Conservation (phyloP, 1,140 invertebrate species). For the Bactericera cockerelli region DNA sequence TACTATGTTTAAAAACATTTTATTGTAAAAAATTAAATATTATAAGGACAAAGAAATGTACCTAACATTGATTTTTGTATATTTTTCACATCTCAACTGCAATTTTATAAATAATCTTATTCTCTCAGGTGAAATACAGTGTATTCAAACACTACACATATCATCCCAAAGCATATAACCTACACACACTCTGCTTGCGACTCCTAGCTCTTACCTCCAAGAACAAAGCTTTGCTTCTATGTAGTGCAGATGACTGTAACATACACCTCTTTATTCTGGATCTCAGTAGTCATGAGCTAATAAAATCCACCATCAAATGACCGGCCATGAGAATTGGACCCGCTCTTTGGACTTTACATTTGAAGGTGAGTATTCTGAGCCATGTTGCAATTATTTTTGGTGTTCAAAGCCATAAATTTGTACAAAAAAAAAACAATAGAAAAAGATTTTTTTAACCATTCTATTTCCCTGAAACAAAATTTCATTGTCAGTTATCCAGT, state of each 20-base stretch:
- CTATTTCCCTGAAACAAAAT: no score
- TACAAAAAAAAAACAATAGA: no score
- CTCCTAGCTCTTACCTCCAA: conserved; percentile 30
- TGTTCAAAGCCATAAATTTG: no score
- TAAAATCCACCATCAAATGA: conserved; percentile 30
- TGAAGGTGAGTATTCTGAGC: conserved; percentile 39
- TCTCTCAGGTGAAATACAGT: conserved; percentile 31
- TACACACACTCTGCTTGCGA: conserved; percentile 35
- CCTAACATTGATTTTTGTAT: neutral
- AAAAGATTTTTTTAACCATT: no score
- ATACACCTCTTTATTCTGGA: conserved; percentile 42
- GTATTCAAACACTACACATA: conserved; percentile 38
- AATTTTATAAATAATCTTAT: neutral
- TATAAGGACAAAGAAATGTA: neutral
- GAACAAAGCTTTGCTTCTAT: conserved; percentile 40
- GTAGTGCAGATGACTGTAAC: conserved; percentile 54
- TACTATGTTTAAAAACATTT: no score
- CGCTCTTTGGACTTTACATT: conserved; percentile 52
- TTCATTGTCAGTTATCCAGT: no score
- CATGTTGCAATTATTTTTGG: no score
- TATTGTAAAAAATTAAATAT: no score
- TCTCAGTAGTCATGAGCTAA: neutral
- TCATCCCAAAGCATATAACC: conserved; percentile 43
- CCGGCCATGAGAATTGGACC: conserved; percentile 79
- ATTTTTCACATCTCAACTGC: neutral